Conservation (phyloP, 2,888 invertebrate species). For the Drosophila sordidula region DNA sequence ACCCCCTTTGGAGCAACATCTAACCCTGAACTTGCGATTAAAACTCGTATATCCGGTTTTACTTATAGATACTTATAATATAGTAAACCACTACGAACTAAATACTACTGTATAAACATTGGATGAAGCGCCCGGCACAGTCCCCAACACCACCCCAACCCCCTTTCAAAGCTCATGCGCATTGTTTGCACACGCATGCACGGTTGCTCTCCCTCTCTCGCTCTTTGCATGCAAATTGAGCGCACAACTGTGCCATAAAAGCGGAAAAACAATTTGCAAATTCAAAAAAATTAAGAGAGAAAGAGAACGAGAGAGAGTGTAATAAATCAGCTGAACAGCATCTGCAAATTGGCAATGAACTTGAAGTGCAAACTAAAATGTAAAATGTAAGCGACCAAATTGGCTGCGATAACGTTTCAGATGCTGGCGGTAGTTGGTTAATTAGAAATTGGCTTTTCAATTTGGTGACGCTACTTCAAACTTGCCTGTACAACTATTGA, state of each 20-base stretch:
- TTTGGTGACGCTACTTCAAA: neutral
- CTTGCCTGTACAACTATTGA: slow-evolving; percentile 28
- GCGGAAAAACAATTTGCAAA: slow-evolving; percentile 25
- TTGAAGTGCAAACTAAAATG: slow-evolving; percentile 41
- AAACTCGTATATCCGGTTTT: too few species aligned
- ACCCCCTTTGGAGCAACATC: neutral
- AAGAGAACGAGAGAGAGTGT: neutral
- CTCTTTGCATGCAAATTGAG: slow-evolving; percentile 29
- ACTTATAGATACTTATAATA: too few species aligned
- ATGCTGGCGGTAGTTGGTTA: neutral
- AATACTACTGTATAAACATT: neutral
- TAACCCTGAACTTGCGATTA: neutral
- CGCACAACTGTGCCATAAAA: slow-evolving; percentile 8
- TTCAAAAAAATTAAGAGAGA: slow-evolving; percentile 16
- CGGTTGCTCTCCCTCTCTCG: neutral
- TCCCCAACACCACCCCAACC: neutral
- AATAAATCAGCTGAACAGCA: slow-evolving; percentile 21
- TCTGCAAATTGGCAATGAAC: slow-evolving; percentile 68
- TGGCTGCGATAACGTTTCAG: slow-evolving; percentile 3
- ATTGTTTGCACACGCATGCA: slow-evolving; percentile 27
- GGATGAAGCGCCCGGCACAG: neutral
- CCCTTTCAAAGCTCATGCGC: slow-evolving; percentile 26
- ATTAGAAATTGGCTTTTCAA: slow-evolving; percentile 12
- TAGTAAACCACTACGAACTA: neutral
- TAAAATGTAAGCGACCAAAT: slow-evolving; percentile 11